These are phyloP conservation scores for Mechanitis mazaeus DNA, from an alignment of 2,888 invertebrate genomes.

Conservation along the genomic window DNA sequence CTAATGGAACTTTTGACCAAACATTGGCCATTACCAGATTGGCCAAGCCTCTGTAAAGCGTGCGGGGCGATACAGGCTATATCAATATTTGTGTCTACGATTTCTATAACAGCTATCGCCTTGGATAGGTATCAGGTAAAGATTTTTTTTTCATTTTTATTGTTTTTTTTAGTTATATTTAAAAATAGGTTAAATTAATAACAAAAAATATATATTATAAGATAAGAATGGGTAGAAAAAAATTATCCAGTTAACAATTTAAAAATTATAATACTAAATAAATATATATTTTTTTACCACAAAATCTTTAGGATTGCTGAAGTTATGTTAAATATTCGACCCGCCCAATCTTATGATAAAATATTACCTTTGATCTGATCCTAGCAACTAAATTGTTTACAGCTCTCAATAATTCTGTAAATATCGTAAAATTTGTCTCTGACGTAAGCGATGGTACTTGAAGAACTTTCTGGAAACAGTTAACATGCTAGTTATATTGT, in stretches of 20 bases:
- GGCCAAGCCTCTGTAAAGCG: slow-evolving; percentile 87
- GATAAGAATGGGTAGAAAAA: no score
- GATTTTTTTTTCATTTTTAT: no score
- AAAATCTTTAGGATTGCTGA: no score
- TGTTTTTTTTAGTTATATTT: no score
- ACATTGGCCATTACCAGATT: slow-evolving; percentile 91
- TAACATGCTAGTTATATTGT: neutral
- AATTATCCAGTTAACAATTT: no score
- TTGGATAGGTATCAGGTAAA: slow-evolving; percentile 87
- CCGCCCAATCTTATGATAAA: slow-evolving; percentile 24
- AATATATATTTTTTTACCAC: no score
- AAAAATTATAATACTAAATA: no score
- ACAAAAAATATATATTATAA: no score
- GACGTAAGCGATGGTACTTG: slow-evolving; percentile 12
- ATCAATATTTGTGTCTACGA: slow-evolving; percentile 94
- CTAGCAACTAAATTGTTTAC: slow-evolving; percentile 12
- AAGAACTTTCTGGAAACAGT: slow-evolving; percentile 1
- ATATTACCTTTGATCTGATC: neutral
- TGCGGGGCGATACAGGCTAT: slow-evolving; percentile 91
- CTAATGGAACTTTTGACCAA: slow-evolving; percentile 89
- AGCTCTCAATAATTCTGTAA: slow-evolving; percentile 11
- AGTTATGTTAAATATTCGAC: slow-evolving; percentile 12
- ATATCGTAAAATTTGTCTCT: slow-evolving; percentile 15
- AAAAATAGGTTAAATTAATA: no score
- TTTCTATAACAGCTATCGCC: slow-evolving; percentile 94